Conservation (phyloP, 1,140 invertebrate species). For the Ceratoteleas bidentatus region DNA sequence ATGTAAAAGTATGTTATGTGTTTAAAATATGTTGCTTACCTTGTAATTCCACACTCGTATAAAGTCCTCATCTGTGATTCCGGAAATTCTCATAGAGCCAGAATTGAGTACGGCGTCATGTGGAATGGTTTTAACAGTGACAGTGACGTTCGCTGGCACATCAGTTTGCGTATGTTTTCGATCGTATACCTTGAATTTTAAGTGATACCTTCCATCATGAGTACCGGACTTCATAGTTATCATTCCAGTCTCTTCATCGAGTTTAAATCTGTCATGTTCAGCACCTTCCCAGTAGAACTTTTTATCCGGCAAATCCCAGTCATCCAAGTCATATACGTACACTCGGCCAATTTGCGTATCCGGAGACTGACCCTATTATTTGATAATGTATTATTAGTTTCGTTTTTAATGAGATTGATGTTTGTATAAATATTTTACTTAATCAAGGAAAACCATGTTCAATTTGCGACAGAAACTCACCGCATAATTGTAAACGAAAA, state of each 20-base stretch:
- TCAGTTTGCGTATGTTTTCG: constrained; percentile 95
- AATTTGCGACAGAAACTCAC: constrained; percentile 73
- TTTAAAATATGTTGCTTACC: constrained; percentile 71
- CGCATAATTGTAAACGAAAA: constrained; percentile 97
- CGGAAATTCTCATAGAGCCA: constrained; percentile 94
- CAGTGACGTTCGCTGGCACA: constrained; percentile 95
- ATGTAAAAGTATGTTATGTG: background rate
- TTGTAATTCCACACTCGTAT: constrained; percentile 96
- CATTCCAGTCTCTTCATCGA: constrained; percentile 96
- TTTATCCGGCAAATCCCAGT: constrained; percentile 98
- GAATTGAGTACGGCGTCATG: constrained; percentile 97
- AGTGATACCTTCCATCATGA: constrained; percentile 90
- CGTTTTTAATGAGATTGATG: background rate
- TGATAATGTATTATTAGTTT: background rate
- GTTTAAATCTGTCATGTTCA: constrained; percentile 91
- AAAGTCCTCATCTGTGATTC: constrained; percentile 98
- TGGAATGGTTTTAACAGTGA: constrained; percentile 95
- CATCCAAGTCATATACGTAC: constrained; percentile 97
- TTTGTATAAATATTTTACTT: too few species aligned
- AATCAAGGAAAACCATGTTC: background rate
- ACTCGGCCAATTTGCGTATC: constrained; percentile 97
- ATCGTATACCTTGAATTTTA: constrained; percentile 96
- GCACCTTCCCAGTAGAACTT: constrained; percentile 95
- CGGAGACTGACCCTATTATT: constrained; percentile 86
- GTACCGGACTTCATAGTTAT: constrained; percentile 96